Conservation (phyloP, 1,140 invertebrate species). For the Hetaerina americana region DNA sequence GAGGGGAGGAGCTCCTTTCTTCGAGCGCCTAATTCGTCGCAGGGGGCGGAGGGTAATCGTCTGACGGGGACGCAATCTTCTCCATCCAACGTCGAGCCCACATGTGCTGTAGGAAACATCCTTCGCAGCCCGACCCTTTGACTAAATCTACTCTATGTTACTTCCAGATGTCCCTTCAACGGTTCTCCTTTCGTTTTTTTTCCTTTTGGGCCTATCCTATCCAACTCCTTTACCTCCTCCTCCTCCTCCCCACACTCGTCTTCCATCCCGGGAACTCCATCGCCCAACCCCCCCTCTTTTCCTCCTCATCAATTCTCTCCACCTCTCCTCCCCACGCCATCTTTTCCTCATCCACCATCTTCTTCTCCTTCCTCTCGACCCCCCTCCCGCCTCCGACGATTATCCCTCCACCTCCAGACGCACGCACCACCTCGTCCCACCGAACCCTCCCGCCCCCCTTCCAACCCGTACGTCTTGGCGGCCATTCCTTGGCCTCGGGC, state of each 20-base stretch:
- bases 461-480: no score
- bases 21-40: no score
- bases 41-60: background rate
- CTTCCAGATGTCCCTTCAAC: background rate
- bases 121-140: background rate
- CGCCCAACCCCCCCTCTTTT: background rate
- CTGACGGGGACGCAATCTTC: background rate
- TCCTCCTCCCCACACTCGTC: background rate
- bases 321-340: background rate
- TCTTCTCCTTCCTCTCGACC: background rate
- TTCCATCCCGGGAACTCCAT: background rate
- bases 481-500: background rate
- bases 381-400: background rate
- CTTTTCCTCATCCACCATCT: no score
- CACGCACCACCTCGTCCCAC: background rate
- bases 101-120: no score
- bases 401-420: background rate
- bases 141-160: background rate
- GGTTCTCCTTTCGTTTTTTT: background rate
- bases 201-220: no score
- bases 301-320: background rate
- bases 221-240: no score
- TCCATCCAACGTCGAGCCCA: no score
- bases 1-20: no score
- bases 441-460: background rate